Evolutionary conservation across 2,113 vertebrate species (phyloP), one percentile per base, ranked within the genome.

Genomic region (Cyprinodon tularosa): DNA sequence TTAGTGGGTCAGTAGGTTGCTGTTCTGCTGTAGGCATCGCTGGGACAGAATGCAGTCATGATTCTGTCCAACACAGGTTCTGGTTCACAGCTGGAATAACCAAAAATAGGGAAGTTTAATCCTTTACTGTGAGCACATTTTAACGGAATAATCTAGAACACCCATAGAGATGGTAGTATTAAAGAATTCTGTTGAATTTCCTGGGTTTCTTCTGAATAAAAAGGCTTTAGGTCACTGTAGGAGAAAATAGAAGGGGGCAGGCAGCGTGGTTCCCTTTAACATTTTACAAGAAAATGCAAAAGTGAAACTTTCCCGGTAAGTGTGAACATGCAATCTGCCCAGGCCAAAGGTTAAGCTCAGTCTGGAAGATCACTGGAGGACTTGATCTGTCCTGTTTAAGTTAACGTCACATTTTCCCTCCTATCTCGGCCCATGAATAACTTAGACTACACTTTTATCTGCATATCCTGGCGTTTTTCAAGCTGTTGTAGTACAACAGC

Each of bases 1-100:
- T 68, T 72, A 74, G 72, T 77, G 76, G 76, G 80, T 89, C 74
- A 82, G 75, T 64, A 68, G 17, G 36, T 77, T 80, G 81, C 68
- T 44, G 17, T 48, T 42, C 62, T 77, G 53, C 74, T 83, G 71
- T 74, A 77, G 67, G 74, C 68, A 62, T 63, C 62, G 57, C 73
- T 60, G 47, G 66, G 53, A 4, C 11, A 59, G 76, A 12, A 37
- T 65, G 73, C 63, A 42, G 66, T 29, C 13, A 53, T 57, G 4
- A 4, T 9, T 42, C 50, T 17, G 17, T 57, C 50, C 50, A 57
- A 57, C 50, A 45, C 44, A 2, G 13, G 22, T 45, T 50, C 57
- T 65, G 3, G 14, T 62, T 62, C 20, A 40, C 13, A 5, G 60
- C 62, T 66, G 20, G 15, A n/a, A 62, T 6, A 53, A 59, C 62